Evolutionary conservation across 92 coral and sea anemone genomes (phyloP).

Genomic region (Plumapathes pennacea): DNA sequence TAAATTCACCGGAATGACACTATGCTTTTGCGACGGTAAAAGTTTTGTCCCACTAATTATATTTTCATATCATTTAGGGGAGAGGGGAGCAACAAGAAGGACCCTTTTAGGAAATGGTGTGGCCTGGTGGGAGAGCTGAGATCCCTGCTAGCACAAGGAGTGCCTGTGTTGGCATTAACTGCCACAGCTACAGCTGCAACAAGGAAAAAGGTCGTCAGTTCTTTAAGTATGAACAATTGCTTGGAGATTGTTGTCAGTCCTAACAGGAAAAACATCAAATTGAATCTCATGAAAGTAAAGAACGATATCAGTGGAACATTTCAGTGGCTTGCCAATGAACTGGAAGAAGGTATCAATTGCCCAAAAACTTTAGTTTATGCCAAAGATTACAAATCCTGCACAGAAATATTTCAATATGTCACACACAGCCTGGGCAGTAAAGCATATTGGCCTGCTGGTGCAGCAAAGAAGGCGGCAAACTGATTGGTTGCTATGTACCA

Average conservation of each 20-base stretch:
- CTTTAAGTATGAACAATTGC: slow-evolving; percentile 22
- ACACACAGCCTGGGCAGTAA: neutral
- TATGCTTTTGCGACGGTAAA: neutral
- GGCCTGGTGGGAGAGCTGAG: slow-evolving; percentile 39
- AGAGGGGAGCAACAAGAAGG: neutral
- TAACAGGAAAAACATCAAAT: slow-evolving; percentile 46
- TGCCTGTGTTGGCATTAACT: slow-evolving; percentile 46
- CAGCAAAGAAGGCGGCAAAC: slow-evolving; percentile 2
- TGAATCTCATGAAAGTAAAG: slow-evolving; percentile 12
- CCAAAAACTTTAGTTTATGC: slow-evolving; percentile 12
- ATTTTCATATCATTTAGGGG: slow-evolving; percentile 16
- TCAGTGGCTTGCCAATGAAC: slow-evolving; percentile 17
- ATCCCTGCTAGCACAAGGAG: slow-evolving; percentile 22
- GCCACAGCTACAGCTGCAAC: slow-evolving; percentile 42
- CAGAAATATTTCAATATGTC: neutral
- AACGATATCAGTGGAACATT: slow-evolving; percentile 26
- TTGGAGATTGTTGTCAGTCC: slow-evolving; percentile 36
- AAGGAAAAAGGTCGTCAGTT: slow-evolving; percentile 15
- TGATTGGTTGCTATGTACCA: slow-evolving; percentile 16
- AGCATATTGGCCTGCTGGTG: slow-evolving; percentile 13
- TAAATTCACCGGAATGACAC: neutral
- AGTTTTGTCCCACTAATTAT: neutral
- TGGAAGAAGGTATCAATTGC: slow-evolving; percentile 8
- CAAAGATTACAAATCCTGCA: slow-evolving; percentile 3
- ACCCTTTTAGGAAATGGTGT: slow-evolving; percentile 50